Evolutionary conservation across 1,140 invertebrate species (phyloP).

Genomic region (Centruroides sculpturatus): DNA sequence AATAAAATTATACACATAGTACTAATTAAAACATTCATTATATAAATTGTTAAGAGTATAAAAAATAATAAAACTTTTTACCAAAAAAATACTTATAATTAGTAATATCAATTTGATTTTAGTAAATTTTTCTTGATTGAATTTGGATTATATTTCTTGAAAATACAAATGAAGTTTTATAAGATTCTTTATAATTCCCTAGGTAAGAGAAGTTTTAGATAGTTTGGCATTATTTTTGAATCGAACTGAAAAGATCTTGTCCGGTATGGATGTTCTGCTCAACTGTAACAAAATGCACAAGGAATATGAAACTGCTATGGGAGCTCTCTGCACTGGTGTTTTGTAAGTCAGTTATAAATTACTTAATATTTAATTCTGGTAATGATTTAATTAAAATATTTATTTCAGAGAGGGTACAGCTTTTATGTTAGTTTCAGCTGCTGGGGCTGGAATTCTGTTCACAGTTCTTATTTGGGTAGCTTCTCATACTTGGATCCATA

Average conservation of each 20-base stretch:
- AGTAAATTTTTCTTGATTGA: too few species aligned
- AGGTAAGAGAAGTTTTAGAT: background rate
- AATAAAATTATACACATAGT: too few species aligned
- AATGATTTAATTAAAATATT: background rate
- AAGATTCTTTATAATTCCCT: too few species aligned
- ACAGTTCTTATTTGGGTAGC: conserved; percentile 84
- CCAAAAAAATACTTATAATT: too few species aligned
- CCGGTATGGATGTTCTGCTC: conserved; percentile 46
- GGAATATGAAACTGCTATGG: conserved; percentile 57
- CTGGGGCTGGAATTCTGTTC: conserved; percentile 68
- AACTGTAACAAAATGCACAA: conserved; percentile 64
- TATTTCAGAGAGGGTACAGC: conserved; percentile 39
- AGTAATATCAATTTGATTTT: too few species aligned
- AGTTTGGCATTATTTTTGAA: conserved; percentile 16
- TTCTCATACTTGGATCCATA: conserved; percentile 92
- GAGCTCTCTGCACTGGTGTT: conserved; percentile 62
- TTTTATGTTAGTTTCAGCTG: conserved; percentile 68
- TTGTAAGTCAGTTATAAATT: conserved; percentile 36
- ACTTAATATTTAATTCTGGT: background rate
- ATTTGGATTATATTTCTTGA: too few species aligned
- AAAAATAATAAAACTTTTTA: too few species aligned
- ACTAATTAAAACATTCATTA: too few species aligned
- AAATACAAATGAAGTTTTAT: too few species aligned
- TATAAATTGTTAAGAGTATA: too few species aligned
- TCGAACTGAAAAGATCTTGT: conserved; percentile 19